phyloP scores from a whole-genome alignment of 35 echinoderm and acorn worm genomes.

The Diadema setosum region DNA sequence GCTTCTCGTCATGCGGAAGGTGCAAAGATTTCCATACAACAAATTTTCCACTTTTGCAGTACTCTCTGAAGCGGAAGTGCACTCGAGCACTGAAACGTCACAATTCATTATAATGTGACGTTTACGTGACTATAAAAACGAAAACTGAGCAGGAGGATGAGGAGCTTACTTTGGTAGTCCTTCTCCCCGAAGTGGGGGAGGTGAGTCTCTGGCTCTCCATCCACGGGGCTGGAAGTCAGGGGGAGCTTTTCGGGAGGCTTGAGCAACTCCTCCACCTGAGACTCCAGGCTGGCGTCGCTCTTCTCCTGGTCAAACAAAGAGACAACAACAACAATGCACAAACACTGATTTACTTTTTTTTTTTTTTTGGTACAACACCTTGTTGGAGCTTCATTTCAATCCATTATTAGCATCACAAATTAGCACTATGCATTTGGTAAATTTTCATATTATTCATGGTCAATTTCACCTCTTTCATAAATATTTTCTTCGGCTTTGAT shows the following conservation, averaged over 20 bases:
- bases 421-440: too few relatives aligned
- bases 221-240: conserved; percentile 18
- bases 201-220: conserved; percentile 10
- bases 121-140: neutral
- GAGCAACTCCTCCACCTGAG: conserved; percentile 41
- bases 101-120: neutral
- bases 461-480: too few relatives aligned
- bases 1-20: too few relatives aligned
- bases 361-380: too few relatives aligned
- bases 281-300: conserved; percentile 11
- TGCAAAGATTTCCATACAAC: neutral
- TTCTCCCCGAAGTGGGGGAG: conserved; percentile 53
- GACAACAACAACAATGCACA: neutral
- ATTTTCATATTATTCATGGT: too few relatives aligned
- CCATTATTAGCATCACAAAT: too few relatives aligned
- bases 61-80: too few relatives aligned
- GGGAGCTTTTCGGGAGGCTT: conserved; percentile 30
- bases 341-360: too few relatives aligned
- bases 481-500: too few relatives aligned
- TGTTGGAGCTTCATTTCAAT: too few relatives aligned
- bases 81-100: neutral
- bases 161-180: conserved; percentile 65
- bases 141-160: neutral
- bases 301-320: neutral
- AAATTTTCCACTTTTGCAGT: neutral